Base-by-base conservation (phyloP, 2,113 vertebrate genomes). In the Mesocricetus auratus region DNA sequence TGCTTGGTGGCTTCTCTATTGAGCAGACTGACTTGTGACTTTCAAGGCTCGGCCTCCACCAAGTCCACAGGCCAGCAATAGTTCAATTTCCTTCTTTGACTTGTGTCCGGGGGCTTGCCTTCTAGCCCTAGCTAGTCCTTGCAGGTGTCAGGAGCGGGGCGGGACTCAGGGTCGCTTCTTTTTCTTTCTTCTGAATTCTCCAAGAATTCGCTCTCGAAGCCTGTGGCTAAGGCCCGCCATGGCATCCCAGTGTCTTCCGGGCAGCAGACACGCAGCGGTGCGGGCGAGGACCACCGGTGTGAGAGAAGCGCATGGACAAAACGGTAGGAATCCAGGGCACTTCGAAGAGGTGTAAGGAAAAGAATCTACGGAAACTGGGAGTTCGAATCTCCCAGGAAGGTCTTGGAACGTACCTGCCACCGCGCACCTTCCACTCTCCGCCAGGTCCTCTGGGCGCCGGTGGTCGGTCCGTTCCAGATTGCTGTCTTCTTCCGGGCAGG, bases 161-260 rank as follows among this genome's bases (percentile, higher is more conserved):
- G 22, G 33, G 79, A 22, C 22, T 82, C 36, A 3, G 7, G 26
- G 58, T 83, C 1, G 22, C 8, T n/a, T 21, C 79, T n/a, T 4
- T 3, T 16, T 15, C 7, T 3, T 16, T 8, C 1, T 42, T n/a
- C 42, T 36, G 26, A 0, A 3, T 26, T 0, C 24, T 33, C 33
- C 3, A 0, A 0, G 10, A 78, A 45, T 7, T 81, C 53, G 0
- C 26, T 1, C 56, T 29, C 60, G 33, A 39, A 9, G 0, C 9
- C 15, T 10, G 39, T 10, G 58, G 26, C 60, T 45, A 45, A 66
- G 42, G 42, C 21, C 36, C 22, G 0, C 9, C 22, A 3, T 31
- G 0, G 1, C 42, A 4, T 0, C 29, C 13, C 11, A 0, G 19
- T 0, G 53, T 12, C 58, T 16, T 2, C 5, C 10, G 45, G 42